These are phyloP conservation scores for Loris lydekkerianus DNA, from an alignment of 2,797 vertebrate genomes.

Conservation along the genomic window DNA sequence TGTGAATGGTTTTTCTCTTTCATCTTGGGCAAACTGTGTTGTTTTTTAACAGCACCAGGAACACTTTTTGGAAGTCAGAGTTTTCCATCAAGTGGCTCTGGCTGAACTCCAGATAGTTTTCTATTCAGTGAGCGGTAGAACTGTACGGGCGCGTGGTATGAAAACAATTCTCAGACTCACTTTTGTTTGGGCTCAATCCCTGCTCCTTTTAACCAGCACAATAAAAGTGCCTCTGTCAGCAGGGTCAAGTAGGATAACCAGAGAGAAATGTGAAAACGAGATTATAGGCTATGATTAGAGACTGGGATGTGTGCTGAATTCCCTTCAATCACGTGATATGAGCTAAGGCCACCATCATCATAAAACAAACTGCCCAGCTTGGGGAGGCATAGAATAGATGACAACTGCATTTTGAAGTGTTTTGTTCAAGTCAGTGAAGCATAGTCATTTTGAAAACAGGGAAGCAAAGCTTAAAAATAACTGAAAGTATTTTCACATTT, in stretches of 20 bases:
- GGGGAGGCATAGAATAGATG: slow-evolving; percentile 91
- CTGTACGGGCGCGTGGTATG: slow-evolving; percentile 85
- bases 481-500: slow-evolving; percentile 75
- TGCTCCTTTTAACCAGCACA: slow-evolving; percentile 93
- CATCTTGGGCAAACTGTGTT: slow-evolving; percentile 72
- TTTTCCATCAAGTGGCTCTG: slow-evolving; percentile 90
- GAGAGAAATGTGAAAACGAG: slow-evolving; percentile 90
- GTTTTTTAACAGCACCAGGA: slow-evolving; percentile 84
- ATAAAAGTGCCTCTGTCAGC: slow-evolving; percentile 96
- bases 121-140: slow-evolving; percentile 92
- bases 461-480: slow-evolving; percentile 83
- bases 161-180: slow-evolving; percentile 95
- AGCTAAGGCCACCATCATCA: slow-evolving; percentile 95
- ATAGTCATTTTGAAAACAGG: slow-evolving; percentile 83
- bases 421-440: slow-evolving; percentile 88
- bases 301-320: slow-evolving; percentile 93
- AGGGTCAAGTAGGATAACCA: slow-evolving; percentile 93
- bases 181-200: slow-evolving; percentile 96
- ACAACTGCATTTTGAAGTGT: slow-evolving; percentile 92
- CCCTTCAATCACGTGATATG: slow-evolving; percentile 94
- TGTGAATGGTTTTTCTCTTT: slow-evolving; percentile 68
- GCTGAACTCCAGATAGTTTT: slow-evolving; percentile 93
- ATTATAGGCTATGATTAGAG: slow-evolving; percentile 95
- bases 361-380: slow-evolving; percentile 90
- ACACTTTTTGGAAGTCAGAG: slow-evolving; percentile 84